Percentiles rank a stretch among this genome's conserved stretches.
Evolutionary conservation across 1,140 invertebrate species (phyloP).

Genomic region (Kradibia gibbosae): DNA sequence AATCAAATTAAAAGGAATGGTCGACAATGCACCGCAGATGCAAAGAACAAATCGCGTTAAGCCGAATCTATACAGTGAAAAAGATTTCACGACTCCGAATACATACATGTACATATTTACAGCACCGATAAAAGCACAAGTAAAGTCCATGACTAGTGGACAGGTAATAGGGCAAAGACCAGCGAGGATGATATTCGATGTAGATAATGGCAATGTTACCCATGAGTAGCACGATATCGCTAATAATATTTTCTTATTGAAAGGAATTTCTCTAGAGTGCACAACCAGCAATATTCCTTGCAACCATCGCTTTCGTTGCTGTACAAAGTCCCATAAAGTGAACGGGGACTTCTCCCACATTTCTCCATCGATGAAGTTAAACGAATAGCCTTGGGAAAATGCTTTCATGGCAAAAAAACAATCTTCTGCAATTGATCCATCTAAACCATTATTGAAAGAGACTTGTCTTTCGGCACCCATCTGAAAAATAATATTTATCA

Average conservation of each 20-base stretch:
- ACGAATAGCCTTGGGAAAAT: constrained; percentile 86
- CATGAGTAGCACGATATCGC: constrained; percentile 95
- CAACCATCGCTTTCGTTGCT: constrained; percentile 96
- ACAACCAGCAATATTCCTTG: constrained; percentile 96
- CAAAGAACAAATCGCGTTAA: constrained; percentile 84
- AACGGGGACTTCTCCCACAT: constrained; percentile 99
- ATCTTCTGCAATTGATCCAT: constrained; percentile 97
- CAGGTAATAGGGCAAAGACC: constrained; percentile 90
- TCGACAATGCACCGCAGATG: constrained; percentile 87
- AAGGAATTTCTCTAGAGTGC: constrained; percentile 89
- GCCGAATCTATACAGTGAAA: constrained; percentile 90
- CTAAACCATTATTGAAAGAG: constrained; percentile 95
- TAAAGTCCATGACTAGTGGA: constrained; percentile 85
- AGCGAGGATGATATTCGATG: constrained; percentile 90
- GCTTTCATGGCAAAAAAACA: constrained; percentile 97
- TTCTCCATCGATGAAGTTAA: constrained; percentile 96
- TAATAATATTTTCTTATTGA: constrained; percentile 87
- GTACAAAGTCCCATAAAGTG: constrained; percentile 93
- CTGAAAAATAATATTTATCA: constrained; percentile 70
- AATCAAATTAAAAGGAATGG: constrained; percentile 92
- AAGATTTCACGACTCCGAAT: constrained; percentile 96
- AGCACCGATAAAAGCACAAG: constrained; percentile 91
- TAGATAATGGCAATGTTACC: constrained; percentile 94
- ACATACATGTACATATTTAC: constrained; percentile 97
- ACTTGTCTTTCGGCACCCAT: constrained; percentile 90